Evolutionary conservation across 2,113 vertebrate species (phyloP).

Genomic region (Columba livia): DNA sequence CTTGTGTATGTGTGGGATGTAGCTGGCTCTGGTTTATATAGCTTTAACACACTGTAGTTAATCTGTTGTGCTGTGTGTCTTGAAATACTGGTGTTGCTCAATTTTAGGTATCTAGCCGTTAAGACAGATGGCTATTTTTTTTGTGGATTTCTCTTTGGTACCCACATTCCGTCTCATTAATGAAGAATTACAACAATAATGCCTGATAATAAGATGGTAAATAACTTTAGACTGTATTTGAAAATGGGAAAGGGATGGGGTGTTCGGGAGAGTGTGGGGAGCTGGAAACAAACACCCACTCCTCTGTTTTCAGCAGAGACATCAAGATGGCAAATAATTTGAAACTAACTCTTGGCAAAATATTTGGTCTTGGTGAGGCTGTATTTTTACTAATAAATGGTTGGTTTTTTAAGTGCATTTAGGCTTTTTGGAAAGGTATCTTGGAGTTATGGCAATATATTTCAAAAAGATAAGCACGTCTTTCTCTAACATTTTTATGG

Average conservation of each 20-base stretch:
- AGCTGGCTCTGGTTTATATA: not conserved
- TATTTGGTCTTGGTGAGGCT: not conserved
- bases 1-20: no score
- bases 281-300: not conserved
- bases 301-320: not conserved
- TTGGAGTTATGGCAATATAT: not conserved
- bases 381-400: not conserved
- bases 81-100: not conserved
- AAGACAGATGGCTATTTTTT: not conserved
- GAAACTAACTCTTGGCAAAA: not conserved
- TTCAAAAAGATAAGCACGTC: not conserved
- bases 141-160: not conserved
- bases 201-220: not conserved
- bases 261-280: rapidly evolving
- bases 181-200: not conserved
- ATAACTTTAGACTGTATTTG: not conserved
- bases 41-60: not conserved
- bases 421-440: not conserved
- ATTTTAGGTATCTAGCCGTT: not conserved
- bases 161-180: not conserved
- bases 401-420: not conserved
- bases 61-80: not conserved
- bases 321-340: not conserved
- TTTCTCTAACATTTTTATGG: not conserved
- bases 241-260: not conserved